phyloP scores from a whole-genome alignment of 2,888 invertebrate species.

The Zele albiditarsus region DNA sequence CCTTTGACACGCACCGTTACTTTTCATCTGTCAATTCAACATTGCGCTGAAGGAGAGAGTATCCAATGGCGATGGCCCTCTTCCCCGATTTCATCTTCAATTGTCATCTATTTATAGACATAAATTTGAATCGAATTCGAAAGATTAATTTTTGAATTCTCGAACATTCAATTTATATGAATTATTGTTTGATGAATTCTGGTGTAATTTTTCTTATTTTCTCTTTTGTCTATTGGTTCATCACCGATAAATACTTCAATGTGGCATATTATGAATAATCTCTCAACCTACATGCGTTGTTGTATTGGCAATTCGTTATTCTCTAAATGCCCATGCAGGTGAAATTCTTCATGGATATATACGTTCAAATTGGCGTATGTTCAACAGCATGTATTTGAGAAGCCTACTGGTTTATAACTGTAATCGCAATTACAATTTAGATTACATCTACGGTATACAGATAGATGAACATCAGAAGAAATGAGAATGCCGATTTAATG shows the following conservation, averaged over 20 bases:
- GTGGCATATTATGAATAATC: no score
- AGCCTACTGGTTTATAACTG: constrained; percentile 24
- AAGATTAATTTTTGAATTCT: not conserved
- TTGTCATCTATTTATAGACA: not conserved
- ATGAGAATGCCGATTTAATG: constrained; percentile 5
- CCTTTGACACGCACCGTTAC: not conserved
- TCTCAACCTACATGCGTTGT: no score
- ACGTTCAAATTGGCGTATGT: not conserved
- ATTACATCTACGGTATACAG: constrained; percentile 9
- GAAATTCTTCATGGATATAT: constrained; percentile 13
- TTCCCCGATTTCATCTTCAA: not conserved
- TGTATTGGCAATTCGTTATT: not conserved
- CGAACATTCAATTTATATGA: no score
- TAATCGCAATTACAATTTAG: constrained; percentile 31
- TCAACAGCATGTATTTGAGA: not conserved
- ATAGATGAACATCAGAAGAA: constrained; percentile 23
- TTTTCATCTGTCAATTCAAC: not conserved
- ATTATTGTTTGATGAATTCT: no score
- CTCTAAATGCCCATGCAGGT: not conserved
- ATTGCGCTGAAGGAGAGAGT: not conserved
- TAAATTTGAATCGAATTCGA: not conserved
- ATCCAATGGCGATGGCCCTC: not conserved
- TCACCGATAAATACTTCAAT: no score
- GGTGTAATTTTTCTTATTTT: no score
- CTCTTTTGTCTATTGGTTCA: no score